phyloP scores from a whole-genome alignment of 2,888 invertebrate genomes.

The Scaptomyza flava region DNA sequence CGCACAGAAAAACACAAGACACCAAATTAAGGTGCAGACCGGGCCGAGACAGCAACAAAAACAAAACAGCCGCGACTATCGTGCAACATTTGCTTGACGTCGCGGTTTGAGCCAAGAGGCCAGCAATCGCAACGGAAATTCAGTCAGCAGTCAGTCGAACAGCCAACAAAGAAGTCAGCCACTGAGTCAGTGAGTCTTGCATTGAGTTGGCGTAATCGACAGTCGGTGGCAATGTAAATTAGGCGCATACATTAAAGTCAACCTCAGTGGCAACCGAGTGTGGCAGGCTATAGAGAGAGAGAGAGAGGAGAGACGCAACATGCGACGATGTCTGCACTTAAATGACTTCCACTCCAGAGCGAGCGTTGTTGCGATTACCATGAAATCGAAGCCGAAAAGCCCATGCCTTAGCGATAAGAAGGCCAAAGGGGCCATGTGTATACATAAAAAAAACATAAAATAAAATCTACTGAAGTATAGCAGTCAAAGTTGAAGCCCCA shows the following conservation, averaged over 20 bases:
- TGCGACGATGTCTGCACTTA: constrained; percentile 69
- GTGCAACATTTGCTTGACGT: constrained; percentile 71
- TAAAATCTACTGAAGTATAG: constrained; percentile 9
- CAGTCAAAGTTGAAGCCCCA: constrained; percentile 34
- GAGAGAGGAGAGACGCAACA: background rate
- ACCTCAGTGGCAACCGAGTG: constrained; percentile 41
- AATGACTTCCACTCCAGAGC: constrained; percentile 71
- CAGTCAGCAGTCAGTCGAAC: constrained; percentile 37
- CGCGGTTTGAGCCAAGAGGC: constrained; percentile 49
- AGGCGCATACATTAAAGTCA: constrained; percentile 61
- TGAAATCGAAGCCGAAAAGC: constrained; percentile 55
- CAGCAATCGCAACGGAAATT: constrained; percentile 63
- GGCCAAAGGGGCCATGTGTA: constrained; percentile 58
- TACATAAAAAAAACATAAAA: constrained; percentile 52
- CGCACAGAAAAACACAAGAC: constrained; percentile 52
- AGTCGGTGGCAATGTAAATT: constrained; percentile 76
- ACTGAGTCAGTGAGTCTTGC: constrained; percentile 42
- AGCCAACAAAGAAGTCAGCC: constrained; percentile 33
- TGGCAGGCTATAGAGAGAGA: constrained; percentile 29
- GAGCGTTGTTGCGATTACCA: constrained; percentile 53
- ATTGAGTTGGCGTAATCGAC: constrained; percentile 56
- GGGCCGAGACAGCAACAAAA: constrained; percentile 35
- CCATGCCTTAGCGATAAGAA: constrained; percentile 17
- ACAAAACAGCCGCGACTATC: constrained; percentile 55
- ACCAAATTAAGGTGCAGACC: constrained; percentile 50